Conservation (phyloP, 2,797 vertebrate species). For the Malacoctenus gilli region DNA sequence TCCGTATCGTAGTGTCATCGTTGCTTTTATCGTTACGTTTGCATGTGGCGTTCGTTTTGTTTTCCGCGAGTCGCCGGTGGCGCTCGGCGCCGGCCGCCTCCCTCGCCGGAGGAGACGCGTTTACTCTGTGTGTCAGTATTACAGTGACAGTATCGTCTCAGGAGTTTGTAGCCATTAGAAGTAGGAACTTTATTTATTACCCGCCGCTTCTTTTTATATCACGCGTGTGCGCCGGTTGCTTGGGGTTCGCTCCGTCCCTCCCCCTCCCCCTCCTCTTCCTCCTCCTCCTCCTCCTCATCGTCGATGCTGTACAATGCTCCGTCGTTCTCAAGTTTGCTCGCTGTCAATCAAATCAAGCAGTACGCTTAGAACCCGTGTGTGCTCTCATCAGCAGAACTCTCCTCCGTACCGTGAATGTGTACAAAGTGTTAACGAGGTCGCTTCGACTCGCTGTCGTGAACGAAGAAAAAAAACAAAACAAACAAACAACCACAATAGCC, state of each 20-base stretch:
- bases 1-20: slow-evolving; percentile 68
- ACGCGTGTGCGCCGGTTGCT: slow-evolving; percentile 52
- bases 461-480: slow-evolving; percentile 1
- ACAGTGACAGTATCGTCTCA: slow-evolving; percentile 79
- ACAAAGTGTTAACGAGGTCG: slow-evolving; percentile 67
- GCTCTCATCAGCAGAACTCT: slow-evolving; percentile 61
- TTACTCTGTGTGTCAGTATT: slow-evolving; percentile 76
- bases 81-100: too few species aligned
- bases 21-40: slow-evolving; percentile 73
- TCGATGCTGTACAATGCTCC: slow-evolving; percentile 64
- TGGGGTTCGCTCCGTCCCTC: too few species aligned
- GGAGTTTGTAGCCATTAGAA: slow-evolving; percentile 74
- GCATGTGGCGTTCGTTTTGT: slow-evolving; percentile 72
- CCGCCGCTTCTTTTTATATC: slow-evolving; percentile 64
- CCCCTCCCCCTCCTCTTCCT: too few species aligned
- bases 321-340: slow-evolving; percentile 77
- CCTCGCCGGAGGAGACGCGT: slow-evolving; percentile 59
- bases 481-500: too few species aligned
- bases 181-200: slow-evolving; percentile 72
- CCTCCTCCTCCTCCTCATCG: too few species aligned
- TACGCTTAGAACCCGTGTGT: slow-evolving; percentile 72
- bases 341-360: slow-evolving; percentile 81
- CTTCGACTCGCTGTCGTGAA: slow-evolving; percentile 62
- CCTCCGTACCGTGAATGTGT: slow-evolving; percentile 64
- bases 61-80: too few species aligned